These are phyloP conservation scores for Trachurus trachurus DNA, from an alignment of 2,797 vertebrate genomes.

Conservation along the genomic window DNA sequence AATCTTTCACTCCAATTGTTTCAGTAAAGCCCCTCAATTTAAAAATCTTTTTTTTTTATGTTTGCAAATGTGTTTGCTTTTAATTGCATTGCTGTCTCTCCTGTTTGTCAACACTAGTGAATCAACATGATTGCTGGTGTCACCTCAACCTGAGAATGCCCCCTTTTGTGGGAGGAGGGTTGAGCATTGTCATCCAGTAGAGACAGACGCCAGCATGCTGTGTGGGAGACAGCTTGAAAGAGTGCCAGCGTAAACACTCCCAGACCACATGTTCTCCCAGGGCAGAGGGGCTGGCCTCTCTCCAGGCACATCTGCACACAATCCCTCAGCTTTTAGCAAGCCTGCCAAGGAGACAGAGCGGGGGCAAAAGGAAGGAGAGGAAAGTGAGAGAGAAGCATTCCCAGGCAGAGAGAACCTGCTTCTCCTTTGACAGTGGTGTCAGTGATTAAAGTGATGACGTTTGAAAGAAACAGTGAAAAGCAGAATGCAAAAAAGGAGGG, in stretches of 20 bases:
- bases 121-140: conserved; percentile 57
- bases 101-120: conserved; percentile 44
- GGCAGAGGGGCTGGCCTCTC: conserved; percentile 85
- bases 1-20: neutral
- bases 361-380: conserved; percentile 45
- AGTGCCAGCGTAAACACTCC: conserved; percentile 87
- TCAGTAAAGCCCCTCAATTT: neutral
- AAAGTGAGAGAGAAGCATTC: conserved; percentile 58
- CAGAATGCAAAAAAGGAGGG: conserved; percentile 9
- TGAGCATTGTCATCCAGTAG: conserved; percentile 73
- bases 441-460: conserved; percentile 53
- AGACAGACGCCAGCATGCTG: conserved; percentile 78
- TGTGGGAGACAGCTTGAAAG: conserved; percentile 87
- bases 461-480: conserved; percentile 34
- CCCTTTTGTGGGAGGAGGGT: conserved; percentile 54
- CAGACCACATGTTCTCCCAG: conserved; percentile 89
- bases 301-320: conserved; percentile 90
- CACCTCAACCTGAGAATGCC: conserved; percentile 70
- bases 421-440: conserved; percentile 50
- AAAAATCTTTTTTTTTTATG: neutral
- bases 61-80: conserved; percentile 3
- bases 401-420: conserved; percentile 75
- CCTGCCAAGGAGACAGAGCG: conserved; percentile 70
- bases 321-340: conserved; percentile 79
- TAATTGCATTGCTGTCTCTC: conserved; percentile 33